Evolutionary conservation across 2,888 invertebrate species (phyloP).

Genomic region (Platycheirus albimanus): DNA sequence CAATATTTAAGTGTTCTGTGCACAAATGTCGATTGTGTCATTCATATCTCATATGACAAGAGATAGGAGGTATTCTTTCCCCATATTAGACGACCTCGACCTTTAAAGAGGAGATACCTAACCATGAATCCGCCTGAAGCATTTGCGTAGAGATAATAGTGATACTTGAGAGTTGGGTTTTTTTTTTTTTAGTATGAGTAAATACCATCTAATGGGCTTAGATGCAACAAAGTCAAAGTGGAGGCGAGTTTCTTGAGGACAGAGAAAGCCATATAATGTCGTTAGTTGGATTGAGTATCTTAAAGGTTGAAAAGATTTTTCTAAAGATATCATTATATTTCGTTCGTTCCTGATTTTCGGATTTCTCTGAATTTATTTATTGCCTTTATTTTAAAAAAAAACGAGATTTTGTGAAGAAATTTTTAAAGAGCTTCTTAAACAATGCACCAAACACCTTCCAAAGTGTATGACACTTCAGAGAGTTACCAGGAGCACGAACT

Average conservation of each 20-base stretch:
- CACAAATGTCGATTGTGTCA: slow-evolving; percentile 9
- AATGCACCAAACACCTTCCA: too few relatives aligned
- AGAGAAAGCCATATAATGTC: slow-evolving; percentile 9
- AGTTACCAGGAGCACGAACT: too few relatives aligned
- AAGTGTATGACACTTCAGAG: too few relatives aligned
- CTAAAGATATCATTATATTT: too few relatives aligned
- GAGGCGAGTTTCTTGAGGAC: not conserved
- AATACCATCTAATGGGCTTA: too few relatives aligned
- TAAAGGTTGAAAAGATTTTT: too few relatives aligned
- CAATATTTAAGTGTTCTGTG: slow-evolving; percentile 32
- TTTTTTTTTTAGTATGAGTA: too few relatives aligned
- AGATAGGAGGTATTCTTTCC: not conserved
- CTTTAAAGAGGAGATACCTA: slow-evolving; percentile 17
- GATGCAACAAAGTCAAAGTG: slow-evolving; percentile 6
- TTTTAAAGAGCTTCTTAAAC: too few relatives aligned
- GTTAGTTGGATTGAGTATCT: slow-evolving; percentile 42
- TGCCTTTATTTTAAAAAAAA: too few relatives aligned
- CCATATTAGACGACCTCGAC: slow-evolving; percentile 43
- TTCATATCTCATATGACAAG: not conserved
- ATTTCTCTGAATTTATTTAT: too few relatives aligned
- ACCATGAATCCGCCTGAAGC: not conserved
- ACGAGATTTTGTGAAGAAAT: too few relatives aligned
- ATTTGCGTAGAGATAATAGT: slow-evolving; percentile 9
- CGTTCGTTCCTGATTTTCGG: too few relatives aligned
- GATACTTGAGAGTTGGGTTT: slow-evolving; percentile 4